phyloP scores from a whole-genome alignment of 2,797 vertebrate species.

The Hafferia zeledoni region DNA sequence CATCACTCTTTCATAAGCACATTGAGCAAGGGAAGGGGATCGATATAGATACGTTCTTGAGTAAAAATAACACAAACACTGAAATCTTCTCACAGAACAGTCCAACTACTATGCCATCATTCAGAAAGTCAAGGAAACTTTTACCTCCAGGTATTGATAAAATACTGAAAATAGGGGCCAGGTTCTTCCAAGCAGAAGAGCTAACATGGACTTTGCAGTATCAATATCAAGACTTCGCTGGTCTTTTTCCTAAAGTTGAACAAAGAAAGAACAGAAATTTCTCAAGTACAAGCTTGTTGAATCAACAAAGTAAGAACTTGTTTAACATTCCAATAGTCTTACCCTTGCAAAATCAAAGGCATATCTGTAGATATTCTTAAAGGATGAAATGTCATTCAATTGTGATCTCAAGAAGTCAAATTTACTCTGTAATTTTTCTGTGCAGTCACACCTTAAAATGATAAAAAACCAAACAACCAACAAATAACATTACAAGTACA shows the following conservation, averaged over 20 bases:
- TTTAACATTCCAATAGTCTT: constrained; percentile 58
- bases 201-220: constrained; percentile 94
- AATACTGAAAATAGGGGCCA: constrained; percentile 96
- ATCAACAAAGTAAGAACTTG: background rate
- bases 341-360: constrained; percentile 98
- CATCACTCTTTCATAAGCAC: background rate
- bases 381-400: constrained; percentile 87
- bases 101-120: background rate
- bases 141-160: constrained; percentile 94
- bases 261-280: constrained; percentile 19
- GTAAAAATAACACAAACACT: background rate
- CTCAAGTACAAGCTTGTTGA: background rate
- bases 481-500: constrained; percentile 13
- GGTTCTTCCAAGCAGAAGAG: constrained; percentile 89
- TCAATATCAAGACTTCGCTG: constrained; percentile 97
- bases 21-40: background rate
- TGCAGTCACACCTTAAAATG: constrained; percentile 90
- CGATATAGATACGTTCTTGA: background rate
- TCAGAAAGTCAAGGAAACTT: constrained; percentile 16
- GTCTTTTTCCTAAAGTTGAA: constrained; percentile 88
- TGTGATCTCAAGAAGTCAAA: constrained; percentile 91
- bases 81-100: background rate
- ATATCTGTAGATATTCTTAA: constrained; percentile 98
- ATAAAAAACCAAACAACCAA: background rate
- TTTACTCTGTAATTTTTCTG: constrained; percentile 91